Conservation (phyloP, 1,140 invertebrate genomes). For the Sminthurides bifidus region DNA sequence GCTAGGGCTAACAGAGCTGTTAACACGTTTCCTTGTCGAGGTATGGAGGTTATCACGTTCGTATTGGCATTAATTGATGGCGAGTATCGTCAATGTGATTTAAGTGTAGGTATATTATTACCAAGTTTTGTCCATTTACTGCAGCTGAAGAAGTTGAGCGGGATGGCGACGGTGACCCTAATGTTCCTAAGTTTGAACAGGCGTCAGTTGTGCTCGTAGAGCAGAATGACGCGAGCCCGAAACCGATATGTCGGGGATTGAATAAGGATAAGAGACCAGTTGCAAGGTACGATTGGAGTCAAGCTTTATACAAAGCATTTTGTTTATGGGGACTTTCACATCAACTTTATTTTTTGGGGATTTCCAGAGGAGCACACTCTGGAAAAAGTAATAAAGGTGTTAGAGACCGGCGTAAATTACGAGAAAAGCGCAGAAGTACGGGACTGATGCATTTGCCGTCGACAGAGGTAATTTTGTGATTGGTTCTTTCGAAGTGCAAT, state of each 20-base stretch:
- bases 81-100: not conserved
- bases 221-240: conserved; percentile 43
- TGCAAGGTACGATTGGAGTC: conserved; percentile 25
- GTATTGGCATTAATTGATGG: no score
- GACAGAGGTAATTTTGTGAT: conserved; percentile 42
- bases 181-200: conserved; percentile 29
- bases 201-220: conserved; percentile 29
- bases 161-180: conserved; percentile 17
- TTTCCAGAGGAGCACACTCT: conserved; percentile 39
- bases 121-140: not conserved
- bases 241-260: conserved; percentile 35
- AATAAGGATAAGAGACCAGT: conserved; percentile 39
- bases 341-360: conserved; percentile 29
- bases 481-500: not conserved
- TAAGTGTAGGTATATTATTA: no score
- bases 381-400: conserved; percentile 31
- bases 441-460: conserved; percentile 52
- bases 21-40: conserved; percentile 35
- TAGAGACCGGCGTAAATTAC: conserved; percentile 48
- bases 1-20: conserved; percentile 42
- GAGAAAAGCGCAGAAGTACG: conserved; percentile 51
- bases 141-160: conserved; percentile 22
- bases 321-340: not conserved
- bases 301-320: not conserved
- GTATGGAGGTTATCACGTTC: conserved; percentile 2